Conservation (phyloP, 2,888 invertebrate genomes). For the Gastracanthus pulcherrimus region DNA sequence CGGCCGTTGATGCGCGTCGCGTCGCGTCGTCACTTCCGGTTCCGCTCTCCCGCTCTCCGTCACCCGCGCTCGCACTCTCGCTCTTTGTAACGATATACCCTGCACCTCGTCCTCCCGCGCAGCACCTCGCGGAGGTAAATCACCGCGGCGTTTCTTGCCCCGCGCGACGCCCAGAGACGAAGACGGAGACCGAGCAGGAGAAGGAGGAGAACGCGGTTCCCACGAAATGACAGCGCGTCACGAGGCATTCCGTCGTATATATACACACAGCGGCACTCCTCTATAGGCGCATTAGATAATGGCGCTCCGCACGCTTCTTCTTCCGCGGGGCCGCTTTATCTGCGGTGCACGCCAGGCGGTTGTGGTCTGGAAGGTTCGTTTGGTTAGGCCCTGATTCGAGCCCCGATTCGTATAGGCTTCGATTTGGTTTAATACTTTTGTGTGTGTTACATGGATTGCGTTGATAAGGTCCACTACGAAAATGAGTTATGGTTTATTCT, state of each 20-base stretch:
- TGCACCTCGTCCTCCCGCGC: background rate
- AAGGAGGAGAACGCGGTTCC: conserved; percentile 11
- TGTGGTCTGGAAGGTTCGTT: background rate
- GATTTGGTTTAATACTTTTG: too few relatives aligned
- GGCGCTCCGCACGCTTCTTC: background rate
- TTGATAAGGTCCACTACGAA: too few relatives aligned
- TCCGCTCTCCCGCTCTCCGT: background rate
- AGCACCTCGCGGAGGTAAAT: background rate
- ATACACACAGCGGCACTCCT: conserved; percentile 1
- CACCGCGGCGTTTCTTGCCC: background rate
- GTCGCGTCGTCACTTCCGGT: conserved; percentile 35
- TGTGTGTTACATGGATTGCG: too few relatives aligned
- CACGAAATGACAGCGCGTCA: conserved; percentile 41
- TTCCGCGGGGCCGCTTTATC: too few relatives aligned
- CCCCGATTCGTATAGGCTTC: too few relatives aligned
- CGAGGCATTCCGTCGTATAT: too few relatives aligned
- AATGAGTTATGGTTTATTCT: too few relatives aligned
- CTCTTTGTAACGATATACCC: background rate
- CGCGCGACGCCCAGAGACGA: too few relatives aligned
- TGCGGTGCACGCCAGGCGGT: too few relatives aligned
- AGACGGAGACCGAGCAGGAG: too few relatives aligned
- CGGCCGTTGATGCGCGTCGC: background rate
- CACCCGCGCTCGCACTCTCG: too few relatives aligned
- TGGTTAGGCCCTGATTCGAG: too few relatives aligned
- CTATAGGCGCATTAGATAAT: conserved; percentile 35